Conservation (phyloP, 2,797 vertebrate species). For the Micrastur ruficollis region DNA sequence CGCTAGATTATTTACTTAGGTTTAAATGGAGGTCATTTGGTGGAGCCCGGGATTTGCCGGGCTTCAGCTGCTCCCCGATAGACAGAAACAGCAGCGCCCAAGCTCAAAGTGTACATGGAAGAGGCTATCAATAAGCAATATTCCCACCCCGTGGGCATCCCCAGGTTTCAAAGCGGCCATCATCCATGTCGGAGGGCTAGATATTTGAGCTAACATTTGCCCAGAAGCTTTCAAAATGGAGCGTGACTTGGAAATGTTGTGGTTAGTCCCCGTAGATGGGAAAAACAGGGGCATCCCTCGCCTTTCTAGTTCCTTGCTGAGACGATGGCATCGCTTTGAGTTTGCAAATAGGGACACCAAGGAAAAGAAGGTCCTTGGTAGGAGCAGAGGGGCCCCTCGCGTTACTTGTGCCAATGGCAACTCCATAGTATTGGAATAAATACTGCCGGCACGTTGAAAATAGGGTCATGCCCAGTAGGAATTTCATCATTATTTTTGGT, state of each 20-base stretch:
- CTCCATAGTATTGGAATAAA: background rate
- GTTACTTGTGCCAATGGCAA: rapidly evolving
- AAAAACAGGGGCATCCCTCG: background rate
- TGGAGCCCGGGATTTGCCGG: background rate
- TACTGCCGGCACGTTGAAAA: rapidly evolving
- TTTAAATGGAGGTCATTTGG: slow-evolving; percentile 21
- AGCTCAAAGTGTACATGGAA: background rate
- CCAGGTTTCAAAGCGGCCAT: background rate
- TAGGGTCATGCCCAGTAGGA: background rate
- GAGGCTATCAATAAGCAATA: background rate
- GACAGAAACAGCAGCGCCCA: background rate
- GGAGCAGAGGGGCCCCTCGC: background rate
- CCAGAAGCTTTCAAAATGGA: background rate
- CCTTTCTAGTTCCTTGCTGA: background rate
- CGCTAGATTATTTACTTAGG: background rate
- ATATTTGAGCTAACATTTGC: background rate
- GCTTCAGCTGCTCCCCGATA: background rate
- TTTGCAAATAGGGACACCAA: too few relatives aligned
- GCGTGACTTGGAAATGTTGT: rapidly evolving
- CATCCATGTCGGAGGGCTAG: rapidly evolving
- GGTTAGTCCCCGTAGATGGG: too few relatives aligned
- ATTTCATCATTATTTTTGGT: rapidly evolving
- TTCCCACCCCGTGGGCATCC: background rate
- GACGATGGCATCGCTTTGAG: rapidly evolving
- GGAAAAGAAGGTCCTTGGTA: background rate